These are phyloP conservation scores for Spheniscus humboldti DNA, from an alignment of 2,797 vertebrate species.

Conservation along the genomic window DNA sequence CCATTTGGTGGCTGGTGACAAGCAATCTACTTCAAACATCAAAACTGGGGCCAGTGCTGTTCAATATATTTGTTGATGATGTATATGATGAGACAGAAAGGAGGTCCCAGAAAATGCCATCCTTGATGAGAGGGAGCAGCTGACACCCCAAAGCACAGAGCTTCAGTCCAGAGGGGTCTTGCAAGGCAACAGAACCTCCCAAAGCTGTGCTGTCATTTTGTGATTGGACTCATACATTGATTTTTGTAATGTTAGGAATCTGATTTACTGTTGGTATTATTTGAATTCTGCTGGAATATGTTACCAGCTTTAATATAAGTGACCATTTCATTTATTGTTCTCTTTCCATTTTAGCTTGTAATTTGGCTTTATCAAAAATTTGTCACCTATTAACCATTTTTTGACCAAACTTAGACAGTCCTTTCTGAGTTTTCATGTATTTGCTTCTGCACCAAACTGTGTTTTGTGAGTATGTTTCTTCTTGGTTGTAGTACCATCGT, in stretches of 20 bases:
- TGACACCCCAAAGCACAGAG: neutral
- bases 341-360: neutral
- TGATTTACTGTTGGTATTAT: neutral
- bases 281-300: neutral
- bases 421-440: neutral
- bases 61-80: neutral
- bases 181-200: neutral
- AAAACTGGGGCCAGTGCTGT: neutral
- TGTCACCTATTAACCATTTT: neutral
- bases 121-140: neutral
- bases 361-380: neutral
- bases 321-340: neutral
- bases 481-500: neutral
- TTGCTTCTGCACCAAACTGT: neutral
- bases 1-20: neutral
- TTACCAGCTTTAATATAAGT: neutral
- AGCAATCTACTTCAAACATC: neutral
- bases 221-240: neutral
- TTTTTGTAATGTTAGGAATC: neutral
- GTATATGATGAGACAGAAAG: neutral
- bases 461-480: neutral
- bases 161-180: neutral
- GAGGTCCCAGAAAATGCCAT: neutral
- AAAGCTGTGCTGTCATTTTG: neutral
- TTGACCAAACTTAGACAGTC: neutral